Evolutionary conservation across 2,888 invertebrate genomes (phyloP), one percentile per base, ranked within the genome.

Genomic region (Mayetiola destructor): DNA sequence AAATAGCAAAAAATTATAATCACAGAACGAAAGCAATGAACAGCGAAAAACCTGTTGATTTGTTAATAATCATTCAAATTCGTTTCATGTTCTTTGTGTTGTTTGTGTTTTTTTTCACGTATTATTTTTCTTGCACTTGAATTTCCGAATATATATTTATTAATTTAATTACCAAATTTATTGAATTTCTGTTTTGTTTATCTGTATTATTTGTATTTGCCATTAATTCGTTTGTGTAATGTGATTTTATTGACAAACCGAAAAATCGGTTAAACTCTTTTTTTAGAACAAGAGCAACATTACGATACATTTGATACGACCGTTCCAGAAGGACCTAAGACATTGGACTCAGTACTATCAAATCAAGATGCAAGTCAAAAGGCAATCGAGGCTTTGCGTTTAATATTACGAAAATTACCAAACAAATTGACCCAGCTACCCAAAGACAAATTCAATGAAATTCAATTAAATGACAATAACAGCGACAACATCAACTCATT

Each of bases 351-450:
- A n/a, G 48, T 32, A 35, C 54, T 21, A 16, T 20, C 56, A 20
- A 56, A 42, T 48, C 21, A 16, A 14, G 48, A 56, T 21, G 30
- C 52, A 9, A 30, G 35, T 32, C 39, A 48, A 21, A 42, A 56
- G 35, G 56, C 56, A 32, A 30, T 42, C 20, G 35, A 56, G 35
- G 56, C 56, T 23, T 21, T 56, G 10, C 42, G 48, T 21, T 6
- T 42, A n/a, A 30, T 56, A 16, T 48, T 56, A 56, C 42, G 42
- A 6, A 56, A 56, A 52, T 16, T 56, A 32, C 56, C 56, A 10
- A 23, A 40, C 10, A 54, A 53, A 56, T n/a, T 40, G 12, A 29
- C 18, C 5, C n/a, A n/a, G n/a, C n/a, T n/a, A n/a, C 20, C 18
- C 14, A 56, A 37, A 42, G 39, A 27, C 56, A 30, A 20, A 29